Base-by-base conservation (phyloP, 2,113 vertebrate genomes). In the Notiomystis cincta region DNA sequence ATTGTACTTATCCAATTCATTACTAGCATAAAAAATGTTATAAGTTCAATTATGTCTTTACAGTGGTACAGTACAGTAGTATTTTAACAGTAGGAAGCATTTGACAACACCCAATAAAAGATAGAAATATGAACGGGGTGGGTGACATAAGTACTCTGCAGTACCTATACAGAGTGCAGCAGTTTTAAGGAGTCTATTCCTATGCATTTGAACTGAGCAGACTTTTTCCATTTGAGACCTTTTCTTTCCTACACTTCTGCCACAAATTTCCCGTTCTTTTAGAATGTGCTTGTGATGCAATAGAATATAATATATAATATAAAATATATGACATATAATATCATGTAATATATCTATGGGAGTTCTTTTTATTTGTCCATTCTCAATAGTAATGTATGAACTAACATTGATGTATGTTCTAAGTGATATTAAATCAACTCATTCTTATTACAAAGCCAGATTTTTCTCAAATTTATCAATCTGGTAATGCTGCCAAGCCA, bases 391-490 rank as follows among this genome's bases (percentile, higher is more conserved):
- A 79, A 51, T 33, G 8, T 54, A 73, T 71, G 45, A 84, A 58
- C 38, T 84, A 81, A 24, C 31, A 66, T 6, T 71, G 53, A 71
- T 87, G 6, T 89, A 89, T 79, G 37, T 38, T 89, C 30, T 51
- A 48, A 51, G 20, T 72, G 35, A 71, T 79, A 90, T n/a, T 89
- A 82, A 72, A 79, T 48, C 37, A 76, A 64, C 31, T 79, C 31
- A 70, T 75, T 81, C 51, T 84, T 92, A 71, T 60, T 87, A 65
- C 28, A 82, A 75, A 77, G 27, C 2, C 61, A 75, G 83, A 69
- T 75, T 93, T 91, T 91, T 84, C 80, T 64, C 64, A 88, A 82
- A 89, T 91, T 91, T 96, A 91, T 95, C 93, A 91, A 87, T 65
- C 51, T 67, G 47, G 44, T 93, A 90, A 37, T 75, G 22, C 87